Evolutionary conservation across 2,888 invertebrate species (phyloP).

Genomic region (Beris chalybata): DNA sequence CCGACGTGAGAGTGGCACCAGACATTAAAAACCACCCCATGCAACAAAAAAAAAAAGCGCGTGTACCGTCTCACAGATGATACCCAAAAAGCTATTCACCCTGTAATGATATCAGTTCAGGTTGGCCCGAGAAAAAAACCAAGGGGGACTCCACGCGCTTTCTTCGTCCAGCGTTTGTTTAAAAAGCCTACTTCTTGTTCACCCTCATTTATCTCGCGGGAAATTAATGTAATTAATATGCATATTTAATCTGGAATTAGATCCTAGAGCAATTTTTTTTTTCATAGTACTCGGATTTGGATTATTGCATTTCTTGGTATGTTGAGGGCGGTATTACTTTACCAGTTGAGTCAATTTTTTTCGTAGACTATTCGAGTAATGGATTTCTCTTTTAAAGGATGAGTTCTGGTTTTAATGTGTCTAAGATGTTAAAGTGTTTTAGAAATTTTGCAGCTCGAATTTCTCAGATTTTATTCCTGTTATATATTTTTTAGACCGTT

Average conservation of each 20-base stretch:
- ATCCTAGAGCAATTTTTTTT: slow-evolving; percentile 31
- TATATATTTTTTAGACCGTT: too few relatives aligned
- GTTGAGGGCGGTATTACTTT: slow-evolving; percentile 22
- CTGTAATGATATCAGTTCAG: slow-evolving; percentile 11
- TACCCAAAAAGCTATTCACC: slow-evolving; percentile 26
- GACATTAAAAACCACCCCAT: slow-evolving; percentile 34
- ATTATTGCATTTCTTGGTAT: slow-evolving; percentile 30
- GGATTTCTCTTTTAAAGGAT: too few relatives aligned
- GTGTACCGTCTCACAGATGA: slow-evolving; percentile 33
- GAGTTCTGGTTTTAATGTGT: too few relatives aligned
- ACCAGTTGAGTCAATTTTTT: slow-evolving; percentile 29
- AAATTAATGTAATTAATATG: slow-evolving; percentile 39
- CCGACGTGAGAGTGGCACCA: slow-evolving; percentile 14
- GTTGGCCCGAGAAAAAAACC: slow-evolving; percentile 17
- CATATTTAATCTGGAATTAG: slow-evolving; percentile 37
- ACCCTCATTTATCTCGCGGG: slow-evolving; percentile 33
- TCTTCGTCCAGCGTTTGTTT: slow-evolving; percentile 24
- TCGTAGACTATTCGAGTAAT: too few relatives aligned
- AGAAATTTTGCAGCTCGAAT: too few relatives aligned
- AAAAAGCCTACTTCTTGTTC: slow-evolving; percentile 20
- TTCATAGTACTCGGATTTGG: slow-evolving; percentile 15
- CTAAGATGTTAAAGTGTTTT: too few relatives aligned
- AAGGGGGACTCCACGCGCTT: slow-evolving; percentile 27
- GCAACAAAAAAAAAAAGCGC: slow-evolving; percentile 36
- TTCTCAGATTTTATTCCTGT: too few relatives aligned